Evolutionary conservation across 2,888 invertebrate species (phyloP).

Genomic region (Drepanosiphum platanoidis): DNA sequence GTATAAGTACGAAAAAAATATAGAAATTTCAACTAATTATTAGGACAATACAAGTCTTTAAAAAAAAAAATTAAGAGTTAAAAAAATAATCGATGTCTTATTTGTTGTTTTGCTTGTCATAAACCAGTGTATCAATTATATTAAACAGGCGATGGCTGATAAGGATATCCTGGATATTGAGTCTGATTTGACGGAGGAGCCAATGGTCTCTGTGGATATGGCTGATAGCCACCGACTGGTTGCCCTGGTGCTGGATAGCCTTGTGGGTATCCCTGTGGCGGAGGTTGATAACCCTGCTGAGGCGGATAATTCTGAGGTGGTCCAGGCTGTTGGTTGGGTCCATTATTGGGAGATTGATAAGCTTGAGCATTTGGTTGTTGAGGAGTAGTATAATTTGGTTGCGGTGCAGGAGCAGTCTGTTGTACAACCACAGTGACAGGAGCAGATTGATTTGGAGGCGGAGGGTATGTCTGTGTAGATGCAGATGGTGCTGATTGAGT

Average conservation of each 20-base stretch:
- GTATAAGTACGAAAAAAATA: slow-evolving; percentile 13
- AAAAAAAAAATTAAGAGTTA: not conserved
- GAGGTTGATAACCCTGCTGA: slow-evolving; percentile 72
- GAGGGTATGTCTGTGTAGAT: slow-evolving; percentile 72
- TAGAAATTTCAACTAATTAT: not conserved
- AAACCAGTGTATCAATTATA: not conserved
- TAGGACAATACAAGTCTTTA: not conserved
- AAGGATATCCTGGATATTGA: slow-evolving; percentile 74
- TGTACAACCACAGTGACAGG: slow-evolving; percentile 68
- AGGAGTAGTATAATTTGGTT: slow-evolving; percentile 70
- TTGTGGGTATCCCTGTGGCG: slow-evolving; percentile 68
- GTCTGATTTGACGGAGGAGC: slow-evolving; percentile 80
- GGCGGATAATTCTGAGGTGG: slow-evolving; percentile 73
- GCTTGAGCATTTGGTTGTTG: slow-evolving; percentile 74
- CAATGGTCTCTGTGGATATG: slow-evolving; percentile 72
- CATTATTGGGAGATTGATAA: slow-evolving; percentile 71
- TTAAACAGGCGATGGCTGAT: slow-evolving; percentile 81
- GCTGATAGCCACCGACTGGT: slow-evolving; percentile 70
- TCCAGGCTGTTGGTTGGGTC: slow-evolving; percentile 72
- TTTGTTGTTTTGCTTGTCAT: not conserved
- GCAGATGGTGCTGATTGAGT: slow-evolving; percentile 68
- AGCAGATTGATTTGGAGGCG: slow-evolving; percentile 66
- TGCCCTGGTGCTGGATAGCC: slow-evolving; percentile 66
- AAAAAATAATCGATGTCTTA: slow-evolving; percentile 12
- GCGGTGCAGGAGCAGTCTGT: slow-evolving; percentile 67